Base-by-base conservation (phyloP, 2,113 vertebrate genomes). In the Cathartes aura region DNA sequence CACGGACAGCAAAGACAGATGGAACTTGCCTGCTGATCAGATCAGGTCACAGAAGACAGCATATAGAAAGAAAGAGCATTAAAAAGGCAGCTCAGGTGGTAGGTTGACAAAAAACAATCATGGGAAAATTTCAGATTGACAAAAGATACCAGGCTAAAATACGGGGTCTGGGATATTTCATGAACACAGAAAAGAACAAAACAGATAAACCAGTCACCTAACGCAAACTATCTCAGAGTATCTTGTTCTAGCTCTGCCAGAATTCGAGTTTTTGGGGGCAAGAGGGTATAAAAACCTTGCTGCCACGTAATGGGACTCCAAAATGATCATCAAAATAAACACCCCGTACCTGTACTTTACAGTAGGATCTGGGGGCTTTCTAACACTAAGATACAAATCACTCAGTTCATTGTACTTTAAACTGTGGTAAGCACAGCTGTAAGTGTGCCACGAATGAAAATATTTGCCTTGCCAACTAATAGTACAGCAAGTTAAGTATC, bases 381-480 rank as follows among this genome's bases (percentile, higher is more conserved):
- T 87, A 91, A 91, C 30, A 70, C 21, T 43, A 80, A 80, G 40
- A 72, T 18, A 45, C 9, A 84, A 99, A 98, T 97, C 99, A 99
- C 59, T 99, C 98, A 20, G 98, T 99, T 98, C 98, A 98, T 42
- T 99, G 98, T 85, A 98, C 98, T 92, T 97, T 99, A 84, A 99
- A 98, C 93, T 99, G 98, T 93, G 97, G 96, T 42, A 97, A 98
- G 67, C 99, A 99, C 96, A 97, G 53, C 47, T 99, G 98, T 88
- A 98, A 94, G 96, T 96, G 48, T 99, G 98, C 91, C 99, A 99
- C 94, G 89, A 96, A 22, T 98, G 98, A 81, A 93, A 94, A 2
- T 99, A 99, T 94, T 97, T 98, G 60, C 98, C 98, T 73, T 99
- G 99, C 81, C 98, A 98, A 94, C 92, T 98, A 88, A 97, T 94